Evolutionary conservation across 2,888 invertebrate species (phyloP).

Genomic region (Chirona hameri): DNA sequence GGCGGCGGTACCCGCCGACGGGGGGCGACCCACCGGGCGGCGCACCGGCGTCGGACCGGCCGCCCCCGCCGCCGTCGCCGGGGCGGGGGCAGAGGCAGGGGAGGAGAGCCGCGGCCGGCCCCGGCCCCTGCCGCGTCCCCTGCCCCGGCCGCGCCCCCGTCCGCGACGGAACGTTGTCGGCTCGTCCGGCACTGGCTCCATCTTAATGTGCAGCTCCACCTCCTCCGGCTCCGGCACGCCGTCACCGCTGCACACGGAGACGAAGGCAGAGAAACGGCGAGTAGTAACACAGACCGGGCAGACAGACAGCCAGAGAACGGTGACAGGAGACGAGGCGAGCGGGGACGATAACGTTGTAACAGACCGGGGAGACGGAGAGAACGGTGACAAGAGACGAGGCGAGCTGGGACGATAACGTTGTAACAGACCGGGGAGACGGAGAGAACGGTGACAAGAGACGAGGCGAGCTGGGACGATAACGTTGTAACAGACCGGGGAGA

Average conservation of each 20-base stretch:
- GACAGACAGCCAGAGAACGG: too few relatives aligned
- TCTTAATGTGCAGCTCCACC: slow-evolving; percentile 26
- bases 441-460: not conserved
- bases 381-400: not conserved
- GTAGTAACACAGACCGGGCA: too few relatives aligned
- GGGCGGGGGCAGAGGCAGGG: not conserved
- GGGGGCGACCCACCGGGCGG: not conserved
- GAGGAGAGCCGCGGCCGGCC: not conserved
- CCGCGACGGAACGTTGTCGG: not conserved
- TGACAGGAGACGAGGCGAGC: not conserved
- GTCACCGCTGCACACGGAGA: not conserved
- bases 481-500: too few relatives aligned
- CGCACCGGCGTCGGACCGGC: not conserved
- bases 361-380: not conserved
- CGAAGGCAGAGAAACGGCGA: too few relatives aligned
- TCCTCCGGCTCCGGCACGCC: slow-evolving; percentile 26
- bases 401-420: too few relatives aligned
- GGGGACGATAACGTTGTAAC: not conserved
- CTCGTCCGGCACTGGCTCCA: not conserved
- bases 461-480: not conserved
- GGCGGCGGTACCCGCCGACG: not conserved
- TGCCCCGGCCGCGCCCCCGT: not conserved
- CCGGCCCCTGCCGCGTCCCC: not conserved
- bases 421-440: too few relatives aligned
- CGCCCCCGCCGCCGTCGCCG: too few relatives aligned